A percentile compares a stretch with the other conserved stretches of the same genome.
Conservation (phyloP, 2,888 invertebrate genomes). For the Lamellibrachia satsuma region DNA sequence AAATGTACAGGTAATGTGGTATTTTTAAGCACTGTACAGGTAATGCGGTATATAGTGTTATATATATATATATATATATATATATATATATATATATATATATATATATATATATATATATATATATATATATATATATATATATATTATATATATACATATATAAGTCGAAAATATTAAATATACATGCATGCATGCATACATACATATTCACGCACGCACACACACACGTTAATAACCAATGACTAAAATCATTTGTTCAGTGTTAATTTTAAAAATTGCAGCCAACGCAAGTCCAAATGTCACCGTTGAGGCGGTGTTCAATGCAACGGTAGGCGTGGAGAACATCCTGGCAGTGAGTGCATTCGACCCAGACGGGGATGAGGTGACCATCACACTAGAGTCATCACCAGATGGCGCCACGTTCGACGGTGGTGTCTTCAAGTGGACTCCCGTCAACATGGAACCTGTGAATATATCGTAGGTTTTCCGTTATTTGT, state of each 20-base stretch:
- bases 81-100: too few relatives aligned
- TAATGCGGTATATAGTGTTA: too few relatives aligned
- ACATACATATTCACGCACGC: too few relatives aligned
- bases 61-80: too few relatives aligned
- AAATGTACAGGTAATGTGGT: too few relatives aligned
- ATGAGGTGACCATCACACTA: neutral
- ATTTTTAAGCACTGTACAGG: too few relatives aligned
- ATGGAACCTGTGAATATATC: slow-evolving; percentile 18
- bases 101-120: too few relatives aligned
- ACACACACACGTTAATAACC: too few relatives aligned
- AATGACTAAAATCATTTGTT: neutral
- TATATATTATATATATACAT: too few relatives aligned
- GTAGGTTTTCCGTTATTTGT: slow-evolving; percentile 14
- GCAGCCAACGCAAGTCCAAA: neutral
- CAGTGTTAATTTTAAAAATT: neutral
- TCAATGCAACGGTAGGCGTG: neutral
- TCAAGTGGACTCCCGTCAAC: slow-evolving; percentile 19
- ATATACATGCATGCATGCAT: too few relatives aligned
- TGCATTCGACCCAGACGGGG: neutral
- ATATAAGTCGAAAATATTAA: too few relatives aligned
- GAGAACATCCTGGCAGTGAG: neutral
- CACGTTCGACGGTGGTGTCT: neutral
- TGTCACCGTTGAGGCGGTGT: neutral
- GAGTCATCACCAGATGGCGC: neutral
- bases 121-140: too few relatives aligned